Evolutionary conservation across 2,888 invertebrate genomes (phyloP).

Genomic region (Napeogenes sylphis): DNA sequence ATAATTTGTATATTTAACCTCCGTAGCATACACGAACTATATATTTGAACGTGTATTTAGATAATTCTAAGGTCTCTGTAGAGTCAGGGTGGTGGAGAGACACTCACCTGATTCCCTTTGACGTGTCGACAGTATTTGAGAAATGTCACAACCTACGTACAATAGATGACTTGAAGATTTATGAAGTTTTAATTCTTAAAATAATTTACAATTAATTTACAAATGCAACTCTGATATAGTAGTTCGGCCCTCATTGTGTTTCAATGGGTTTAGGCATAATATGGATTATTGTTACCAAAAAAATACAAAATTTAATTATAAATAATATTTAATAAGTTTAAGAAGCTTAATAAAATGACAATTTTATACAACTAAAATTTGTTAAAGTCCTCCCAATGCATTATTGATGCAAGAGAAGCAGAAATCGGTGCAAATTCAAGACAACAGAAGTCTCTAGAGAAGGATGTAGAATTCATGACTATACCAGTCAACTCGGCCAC

Average conservation of each 20-base stretch:
- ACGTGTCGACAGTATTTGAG: conserved; percentile 8
- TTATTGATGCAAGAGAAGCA: conserved; percentile 33
- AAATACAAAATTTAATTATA: no score
- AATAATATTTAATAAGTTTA: no score
- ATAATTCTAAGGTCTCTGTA: background rate
- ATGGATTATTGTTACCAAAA: no score
- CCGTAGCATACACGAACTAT: background rate
- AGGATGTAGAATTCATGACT: conserved; percentile 47
- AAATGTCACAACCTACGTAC: conserved; percentile 3
- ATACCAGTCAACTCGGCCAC: conserved; percentile 15
- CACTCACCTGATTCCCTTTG: conserved; percentile 24
- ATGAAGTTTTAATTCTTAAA: no score
- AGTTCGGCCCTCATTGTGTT: no score
- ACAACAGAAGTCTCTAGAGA: conserved; percentile 37
- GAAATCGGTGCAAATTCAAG: conserved; percentile 36
- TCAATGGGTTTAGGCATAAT: no score
- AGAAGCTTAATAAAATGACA: no score
- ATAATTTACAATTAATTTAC: no score
- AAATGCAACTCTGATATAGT: no score
- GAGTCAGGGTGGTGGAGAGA: background rate
- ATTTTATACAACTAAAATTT: conserved; percentile 12
- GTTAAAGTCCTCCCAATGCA: conserved; percentile 26
- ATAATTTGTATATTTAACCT: background rate
- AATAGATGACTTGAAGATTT: background rate
- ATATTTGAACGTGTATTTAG: background rate